Base-by-base conservation (phyloP, 30 jellyfish, hydroid and myxozoan species). In the Aurelia sp. region DNA sequence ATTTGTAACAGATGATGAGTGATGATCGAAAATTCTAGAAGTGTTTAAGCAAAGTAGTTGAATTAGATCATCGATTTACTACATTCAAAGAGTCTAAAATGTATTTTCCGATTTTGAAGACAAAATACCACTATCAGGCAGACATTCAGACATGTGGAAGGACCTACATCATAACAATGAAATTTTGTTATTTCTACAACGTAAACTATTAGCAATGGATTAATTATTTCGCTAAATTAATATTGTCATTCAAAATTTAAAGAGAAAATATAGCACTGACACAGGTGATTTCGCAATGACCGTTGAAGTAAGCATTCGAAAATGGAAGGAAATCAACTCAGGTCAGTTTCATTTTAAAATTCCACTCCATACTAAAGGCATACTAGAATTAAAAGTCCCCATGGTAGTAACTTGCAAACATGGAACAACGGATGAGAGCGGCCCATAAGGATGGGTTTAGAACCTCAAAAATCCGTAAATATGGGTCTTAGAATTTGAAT, bases 211-310 rank as follows among this genome's bases (percentile, higher is more conserved):
- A 33, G 17, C 35, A 12, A 0, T 17, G 61, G 61, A 69, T 41
- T 33, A 27, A 69, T 31, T 69, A 64, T 64, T 19, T 64, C 74
- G 19, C 19, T 7, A 21, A 13, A 44, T 64, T 64, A 64, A 64
- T 64, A 64, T 69, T 69, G 22, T 40, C 55, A 13, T 23, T 19
- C 31, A 19, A 69, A 69, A 69, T 69, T 69, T 23, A 65, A 6
- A 35, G n/a, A 69, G 79, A 69, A 69, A 69, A 69, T 22, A 27
- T 22, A 11, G 79, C 79, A 59, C 62, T 7, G 44, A 69, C 79
- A 69, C 79, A 69, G 79, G 79, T 69, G 79, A 69, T 27, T 6
- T 51, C 11, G 13, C 16, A 33, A 69, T 27, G 61, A 22, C 35
- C 4, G 35, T 55, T 35, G 61, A 17, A 33, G 35, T 22, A 69